Percentiles rank a stretch among this genome's conserved stretches.
Conservation (phyloP, 2,888 invertebrate species). For the Mimachlamys varia region DNA sequence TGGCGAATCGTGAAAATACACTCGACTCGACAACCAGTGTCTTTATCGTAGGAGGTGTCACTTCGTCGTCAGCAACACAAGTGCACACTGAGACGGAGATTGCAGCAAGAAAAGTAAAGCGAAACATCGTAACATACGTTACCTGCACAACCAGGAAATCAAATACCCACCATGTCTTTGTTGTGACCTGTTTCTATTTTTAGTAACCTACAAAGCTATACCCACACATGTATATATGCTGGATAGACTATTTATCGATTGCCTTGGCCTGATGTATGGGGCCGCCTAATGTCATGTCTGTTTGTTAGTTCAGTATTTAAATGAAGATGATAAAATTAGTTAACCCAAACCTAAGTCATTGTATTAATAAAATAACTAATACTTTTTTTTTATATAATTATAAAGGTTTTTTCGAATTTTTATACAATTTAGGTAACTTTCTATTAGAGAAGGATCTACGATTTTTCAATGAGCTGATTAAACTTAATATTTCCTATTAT, state of each 20-base stretch:
- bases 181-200: neutral
- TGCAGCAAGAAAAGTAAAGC: neutral
- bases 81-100: neutral
- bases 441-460: too few species aligned
- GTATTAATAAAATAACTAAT: too few species aligned
- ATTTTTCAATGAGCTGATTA: too few species aligned
- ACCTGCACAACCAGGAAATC: neutral
- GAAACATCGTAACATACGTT: constrained; percentile 1
- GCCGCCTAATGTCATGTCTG: too few species aligned
- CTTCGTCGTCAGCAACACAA: neutral
- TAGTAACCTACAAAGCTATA: neutral
- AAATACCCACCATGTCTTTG: neutral
- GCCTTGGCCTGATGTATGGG: neutral
- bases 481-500: too few species aligned
- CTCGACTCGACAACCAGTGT: constrained; percentile 34
- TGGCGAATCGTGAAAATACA: constrained; percentile 43
- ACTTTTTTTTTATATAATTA: too few species aligned
- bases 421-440: too few species aligned
- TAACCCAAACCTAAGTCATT: too few species aligned
- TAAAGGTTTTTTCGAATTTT: too few species aligned
- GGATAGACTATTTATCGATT: neutral
- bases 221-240: too few species aligned
- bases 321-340: too few species aligned
- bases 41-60: neutral
- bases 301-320: too few species aligned